Conservation (phyloP, 1,140 invertebrate genomes). For the Bombus cullumanus region DNA sequence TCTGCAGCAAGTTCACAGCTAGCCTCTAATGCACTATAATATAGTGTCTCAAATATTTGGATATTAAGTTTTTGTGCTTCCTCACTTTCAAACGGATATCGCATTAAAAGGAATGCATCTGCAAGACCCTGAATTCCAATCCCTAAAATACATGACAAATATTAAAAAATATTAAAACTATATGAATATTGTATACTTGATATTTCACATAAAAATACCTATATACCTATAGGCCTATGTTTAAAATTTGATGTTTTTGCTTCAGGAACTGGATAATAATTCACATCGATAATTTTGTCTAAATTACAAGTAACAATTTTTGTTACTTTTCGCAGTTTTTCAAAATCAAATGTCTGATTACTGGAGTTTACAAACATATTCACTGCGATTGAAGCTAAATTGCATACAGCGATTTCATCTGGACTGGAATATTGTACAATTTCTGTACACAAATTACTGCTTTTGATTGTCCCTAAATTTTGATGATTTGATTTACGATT, state of each 20-base stretch:
- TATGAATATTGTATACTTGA: too few relatives aligned
- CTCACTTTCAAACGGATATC: slow-evolving; percentile 94
- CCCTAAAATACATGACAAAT: slow-evolving; percentile 58
- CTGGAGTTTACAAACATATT: slow-evolving; percentile 96
- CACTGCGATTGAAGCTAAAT: slow-evolving; percentile 98
- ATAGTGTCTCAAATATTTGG: slow-evolving; percentile 99
- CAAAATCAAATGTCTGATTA: slow-evolving; percentile 93
- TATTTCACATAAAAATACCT: slow-evolving; percentile 18
- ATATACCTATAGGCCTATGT: slow-evolving; percentile 94
- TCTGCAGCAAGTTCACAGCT: slow-evolving; percentile 97
- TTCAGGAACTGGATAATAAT: slow-evolving; percentile 97
- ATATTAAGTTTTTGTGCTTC: slow-evolving; percentile 95
- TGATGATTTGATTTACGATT: slow-evolving; percentile 99
- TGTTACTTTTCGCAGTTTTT: slow-evolving; percentile 93
- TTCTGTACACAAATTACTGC: slow-evolving; percentile 99
- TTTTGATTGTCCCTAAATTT: slow-evolving; percentile 99
- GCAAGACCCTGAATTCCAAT: slow-evolving; percentile 99
- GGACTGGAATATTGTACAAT: slow-evolving; percentile 96
- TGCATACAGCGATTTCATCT: slow-evolving; percentile 99
- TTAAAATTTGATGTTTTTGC: slow-evolving; percentile 94
- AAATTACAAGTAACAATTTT: slow-evolving; percentile 96
- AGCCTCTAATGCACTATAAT: slow-evolving; percentile 97
- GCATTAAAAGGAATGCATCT: slow-evolving; percentile 98
- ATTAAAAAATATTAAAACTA: neutral
- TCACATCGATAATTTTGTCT: slow-evolving; percentile 99